Percentiles rank a stretch among this genome's conserved stretches.
These are phyloP conservation scores for Orthosia gothica DNA, from an alignment of 2,888 invertebrate species.

Conservation along the genomic window DNA sequence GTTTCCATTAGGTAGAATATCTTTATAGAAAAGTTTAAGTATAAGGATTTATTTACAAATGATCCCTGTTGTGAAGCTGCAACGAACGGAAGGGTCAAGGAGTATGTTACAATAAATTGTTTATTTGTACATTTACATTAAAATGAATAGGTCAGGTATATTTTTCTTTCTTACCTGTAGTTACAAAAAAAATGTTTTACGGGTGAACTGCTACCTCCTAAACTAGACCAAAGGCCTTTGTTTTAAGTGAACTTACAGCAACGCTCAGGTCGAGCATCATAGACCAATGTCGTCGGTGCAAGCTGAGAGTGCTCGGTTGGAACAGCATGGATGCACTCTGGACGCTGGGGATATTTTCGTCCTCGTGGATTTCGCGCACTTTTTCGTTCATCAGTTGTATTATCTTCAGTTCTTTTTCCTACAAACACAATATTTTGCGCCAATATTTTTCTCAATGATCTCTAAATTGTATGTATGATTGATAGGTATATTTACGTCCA, in stretches of 20 bases:
- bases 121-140: no score
- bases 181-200: no score
- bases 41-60: no score
- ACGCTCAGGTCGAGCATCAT: slow-evolving; percentile 78
- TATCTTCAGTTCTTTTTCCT: slow-evolving; percentile 83
- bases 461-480: not conserved
- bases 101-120: no score
- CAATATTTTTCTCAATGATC: not conserved
- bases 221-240: no score
- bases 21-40: not conserved
- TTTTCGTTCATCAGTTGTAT: slow-evolving; percentile 85
- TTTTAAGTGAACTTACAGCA: slow-evolving; percentile 73
- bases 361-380: slow-evolving; percentile 81
- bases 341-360: slow-evolving; percentile 68
- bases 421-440: slow-evolving; percentile 2
- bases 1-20: not conserved
- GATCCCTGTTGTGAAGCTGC: no score
- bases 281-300: slow-evolving; percentile 79
- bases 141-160: no score
- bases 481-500: slow-evolving; percentile 77
- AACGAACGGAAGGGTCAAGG: no score
- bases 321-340: slow-evolving; percentile 69
- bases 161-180: no score
- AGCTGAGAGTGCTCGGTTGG: slow-evolving; percentile 79
- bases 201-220: no score